A percentile compares a stretch with the other conserved stretches of the same genome.
Evolutionary conservation across 2,797 vertebrate genomes (phyloP).

Genomic region (Siniperca undulata): DNA sequence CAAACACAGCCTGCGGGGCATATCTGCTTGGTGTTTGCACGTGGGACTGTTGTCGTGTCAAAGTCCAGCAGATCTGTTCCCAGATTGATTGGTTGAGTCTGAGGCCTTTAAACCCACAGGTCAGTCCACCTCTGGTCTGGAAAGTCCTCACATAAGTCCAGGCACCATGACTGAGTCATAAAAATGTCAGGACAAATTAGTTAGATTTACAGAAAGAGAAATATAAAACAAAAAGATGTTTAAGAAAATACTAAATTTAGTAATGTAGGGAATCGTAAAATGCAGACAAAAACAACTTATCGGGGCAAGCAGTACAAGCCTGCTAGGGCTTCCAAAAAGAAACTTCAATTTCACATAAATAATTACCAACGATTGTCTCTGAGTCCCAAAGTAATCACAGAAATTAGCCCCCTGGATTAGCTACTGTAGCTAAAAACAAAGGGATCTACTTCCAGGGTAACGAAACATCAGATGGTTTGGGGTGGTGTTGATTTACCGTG

Average conservation of each 20-base stretch:
- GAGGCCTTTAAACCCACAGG: conserved; percentile 17
- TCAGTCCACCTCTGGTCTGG: conserved; percentile 9
- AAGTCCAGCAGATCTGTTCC: conserved; percentile 43
- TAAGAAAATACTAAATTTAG: background rate
- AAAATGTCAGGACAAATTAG: background rate
- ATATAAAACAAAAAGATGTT: background rate
- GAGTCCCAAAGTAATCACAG: background rate
- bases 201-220: conserved; percentile 2
- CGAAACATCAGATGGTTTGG: background rate
- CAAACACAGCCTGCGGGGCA: conserved; percentile 6
- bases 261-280: background rate
- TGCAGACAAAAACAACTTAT: background rate
- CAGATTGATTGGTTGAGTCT: conserved; percentile 28
- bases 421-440: background rate
- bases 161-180: conserved; percentile 24
- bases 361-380: background rate
- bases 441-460: background rate
- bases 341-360: background rate
- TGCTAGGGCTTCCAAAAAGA: background rate
- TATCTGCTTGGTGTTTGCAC: conserved; percentile 26
- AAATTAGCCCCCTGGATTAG: background rate
- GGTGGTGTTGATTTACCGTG: background rate
- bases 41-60: conserved; percentile 30
- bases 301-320: too few relatives aligned
- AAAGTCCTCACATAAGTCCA: conserved; percentile 26